Evolutionary conservation across 2,113 vertebrate genomes (phyloP), one percentile per base, ranked within the genome.

Genomic region (Sardina pilchardus): DNA sequence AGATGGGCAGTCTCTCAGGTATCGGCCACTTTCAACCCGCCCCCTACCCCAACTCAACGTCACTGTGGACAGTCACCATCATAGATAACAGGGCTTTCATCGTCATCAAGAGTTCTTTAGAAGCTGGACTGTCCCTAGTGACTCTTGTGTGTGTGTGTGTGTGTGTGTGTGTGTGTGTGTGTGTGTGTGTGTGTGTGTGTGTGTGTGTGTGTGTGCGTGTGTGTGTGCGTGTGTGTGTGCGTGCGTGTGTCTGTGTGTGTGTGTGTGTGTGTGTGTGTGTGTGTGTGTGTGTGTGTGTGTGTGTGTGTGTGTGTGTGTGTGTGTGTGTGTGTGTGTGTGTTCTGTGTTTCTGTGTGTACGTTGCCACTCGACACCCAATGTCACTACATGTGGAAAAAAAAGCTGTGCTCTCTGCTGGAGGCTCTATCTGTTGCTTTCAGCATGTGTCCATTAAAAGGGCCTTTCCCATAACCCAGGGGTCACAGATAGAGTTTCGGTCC

Each of bases 1-100:
- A 93, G 92, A 94, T 93, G 43, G 43, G 81, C 91, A 90, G 89
- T 92, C 90, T 86, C 81, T 92, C 90, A 81, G 85, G 88, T 78
- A 84, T 81, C 39, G 63, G 53, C 47, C 39, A 43, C 75, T 83
- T 82, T 83, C 81, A 85, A 63, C 12, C 45, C 45, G 9, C 45
- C 48, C 12, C 48, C 16, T 19, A 21, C 53, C 12, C 53, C 53
- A 21, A 50, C 21, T 56, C 83, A 39, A 19, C 19, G 75, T 84
- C 83, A 83, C 17, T 17, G 21, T 53, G 84, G 78, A 80, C 45
- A 85, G 85, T 43, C 81, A 53, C 81, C 34, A 87, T 39, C 50
- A 82, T 39, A 59, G 85, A 88, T 81, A 88, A 39, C 82, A 83
- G 71, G 47, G 34, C 24, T 85, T 86, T 50, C 81, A 86, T 87